Percentiles rank a stretch among this genome's conserved stretches.
Conservation (phyloP, 2,888 invertebrate species). For the Apamea crenata region DNA sequence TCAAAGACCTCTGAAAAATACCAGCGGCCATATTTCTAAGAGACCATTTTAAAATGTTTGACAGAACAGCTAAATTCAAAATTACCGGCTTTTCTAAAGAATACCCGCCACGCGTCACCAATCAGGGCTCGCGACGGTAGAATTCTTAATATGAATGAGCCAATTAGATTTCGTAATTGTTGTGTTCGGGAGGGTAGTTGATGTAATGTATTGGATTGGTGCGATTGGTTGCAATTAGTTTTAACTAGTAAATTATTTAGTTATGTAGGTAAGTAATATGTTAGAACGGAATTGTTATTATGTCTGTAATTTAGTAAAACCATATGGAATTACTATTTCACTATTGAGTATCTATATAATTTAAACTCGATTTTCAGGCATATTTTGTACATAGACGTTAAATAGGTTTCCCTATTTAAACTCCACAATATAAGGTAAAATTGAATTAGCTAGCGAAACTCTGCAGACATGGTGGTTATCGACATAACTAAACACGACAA, state of each 20-base stretch:
- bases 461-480: too few relatives aligned
- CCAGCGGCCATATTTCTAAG: rapidly evolving
- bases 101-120: constrained; percentile 74
- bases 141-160: constrained; percentile 79
- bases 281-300: not conserved
- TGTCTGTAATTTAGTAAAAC: constrained; percentile 6
- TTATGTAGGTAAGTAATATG: constrained; percentile 6
- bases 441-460: too few relatives aligned
- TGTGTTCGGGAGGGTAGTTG: constrained; percentile 44
- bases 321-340: not conserved
- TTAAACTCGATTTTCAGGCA: not conserved
- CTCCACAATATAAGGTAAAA: too few relatives aligned
- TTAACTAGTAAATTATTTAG: constrained; percentile 45
- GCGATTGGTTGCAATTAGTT: constrained; percentile 62
- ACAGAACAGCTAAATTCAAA: constrained; percentile 37
- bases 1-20: not conserved
- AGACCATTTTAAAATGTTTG: constrained; percentile 16
- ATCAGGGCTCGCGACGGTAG: constrained; percentile 68
- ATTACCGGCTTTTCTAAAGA: constrained; percentile 66
- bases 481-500: too few relatives aligned
- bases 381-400: not conserved
- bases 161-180: constrained; percentile 78
- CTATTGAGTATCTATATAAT: not conserved
- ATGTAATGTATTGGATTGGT: constrained; percentile 61
- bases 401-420: not conserved